Base-by-base conservation (phyloP, 2,888 invertebrate species). In the Xylophagus ater region DNA sequence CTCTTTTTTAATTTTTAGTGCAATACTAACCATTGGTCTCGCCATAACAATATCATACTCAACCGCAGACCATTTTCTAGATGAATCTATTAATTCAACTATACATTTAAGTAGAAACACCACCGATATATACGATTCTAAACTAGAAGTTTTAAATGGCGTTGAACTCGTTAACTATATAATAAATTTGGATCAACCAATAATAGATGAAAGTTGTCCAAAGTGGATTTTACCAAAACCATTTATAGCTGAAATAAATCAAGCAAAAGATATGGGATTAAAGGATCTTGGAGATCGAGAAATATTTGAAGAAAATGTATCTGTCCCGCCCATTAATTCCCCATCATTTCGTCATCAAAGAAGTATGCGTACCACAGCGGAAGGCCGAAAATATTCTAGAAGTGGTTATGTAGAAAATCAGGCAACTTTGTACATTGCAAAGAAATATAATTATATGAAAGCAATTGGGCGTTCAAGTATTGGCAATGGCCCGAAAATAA, bases 311-410 rank as follows among this genome's bases (percentile, higher is more conserved):
- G 65, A 63, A 21, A 53, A 55, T 4, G 46, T 60, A 10, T 48
- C 53, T 31, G 56, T 67, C 0, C 66, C 66, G 7, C 72, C 76
- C 0, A 48, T 62, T 1, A 66, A 74, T 41, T 73, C 75, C 4
- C 80, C 84, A 0, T 76, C 79, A 17, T 74, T 70, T 47, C 71
- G 76, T 26, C 85, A 85, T 35, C 84, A 82, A 53, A 70, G 74
- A 34, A 76, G 81, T 0, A 70, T 81, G 1, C 75, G 75, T 34
- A 80, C 81, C 0, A 68, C 72, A 1, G 58, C 66, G 0, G 69
- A 65, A 24, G 76, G 81, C 0, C 72, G 76, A 13, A 68, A 73
- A 3, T 47, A 83, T 28, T 75, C 83, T 0, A 66, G 76, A 8
- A 65, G 73, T 0, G 87, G 81, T 0, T 77, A 74, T 51, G 73